Evolutionary conservation across 2,797 vertebrate genomes (phyloP).

Genomic region (Macrochelys suwanniensis): DNA sequence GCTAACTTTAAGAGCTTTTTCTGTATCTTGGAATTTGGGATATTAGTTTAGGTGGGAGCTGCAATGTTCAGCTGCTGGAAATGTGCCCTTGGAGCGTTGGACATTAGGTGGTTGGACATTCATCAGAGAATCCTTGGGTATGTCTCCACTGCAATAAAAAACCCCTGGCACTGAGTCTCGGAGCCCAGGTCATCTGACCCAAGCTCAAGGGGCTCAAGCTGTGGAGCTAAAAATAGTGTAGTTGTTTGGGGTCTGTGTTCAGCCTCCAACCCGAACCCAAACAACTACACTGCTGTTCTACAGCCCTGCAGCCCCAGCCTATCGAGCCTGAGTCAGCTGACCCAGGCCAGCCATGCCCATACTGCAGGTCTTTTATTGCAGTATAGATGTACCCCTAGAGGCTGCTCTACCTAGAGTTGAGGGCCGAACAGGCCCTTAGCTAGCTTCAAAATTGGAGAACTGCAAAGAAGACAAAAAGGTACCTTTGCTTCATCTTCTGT

Average conservation of each 20-base stretch:
- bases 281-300: not conserved
- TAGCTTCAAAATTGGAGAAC: not conserved
- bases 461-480: not conserved
- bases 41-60: not conserved
- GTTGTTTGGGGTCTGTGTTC: too few species aligned
- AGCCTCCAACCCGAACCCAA: too few species aligned
- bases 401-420: not conserved
- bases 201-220: too few species aligned
- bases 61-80: not conserved
- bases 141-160: too few species aligned
- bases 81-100: not conserved
- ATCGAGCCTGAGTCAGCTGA: not conserved
- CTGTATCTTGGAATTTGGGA: too few species aligned
- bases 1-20: too few species aligned
- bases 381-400: not conserved
- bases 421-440: not conserved
- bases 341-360: not conserved
- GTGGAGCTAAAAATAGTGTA: too few species aligned
- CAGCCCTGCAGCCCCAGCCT: too few species aligned
- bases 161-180: too few species aligned
- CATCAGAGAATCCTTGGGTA: too few species aligned
- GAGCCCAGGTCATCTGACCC: too few species aligned
- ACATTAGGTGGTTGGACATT: too few species aligned
- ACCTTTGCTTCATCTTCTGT: not conserved
- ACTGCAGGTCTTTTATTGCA: not conserved